Conservation (phyloP, 2,888 invertebrate species). For the Sclerodermus sp. region DNA sequence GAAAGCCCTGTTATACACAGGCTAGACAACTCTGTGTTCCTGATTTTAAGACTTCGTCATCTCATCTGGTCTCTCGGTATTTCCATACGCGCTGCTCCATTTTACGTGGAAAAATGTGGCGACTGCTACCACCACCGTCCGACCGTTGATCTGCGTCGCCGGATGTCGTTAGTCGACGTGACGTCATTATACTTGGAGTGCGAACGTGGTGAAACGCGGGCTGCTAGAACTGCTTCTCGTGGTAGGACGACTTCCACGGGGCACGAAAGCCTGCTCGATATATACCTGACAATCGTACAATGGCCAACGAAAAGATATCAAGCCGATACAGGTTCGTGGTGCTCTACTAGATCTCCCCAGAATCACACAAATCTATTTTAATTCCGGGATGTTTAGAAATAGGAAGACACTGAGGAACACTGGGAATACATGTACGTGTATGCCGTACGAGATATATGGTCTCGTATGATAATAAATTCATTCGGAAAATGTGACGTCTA, state of each 20-base stretch:
- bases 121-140: neutral
- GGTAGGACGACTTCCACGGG: neutral
- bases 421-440: too few relatives aligned
- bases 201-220: neutral
- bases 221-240: neutral
- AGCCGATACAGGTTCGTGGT: constrained; percentile 42
- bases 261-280: constrained; percentile 16
- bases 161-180: constrained; percentile 22
- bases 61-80: too few relatives aligned
- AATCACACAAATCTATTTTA: too few relatives aligned
- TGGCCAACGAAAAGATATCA: constrained; percentile 46
- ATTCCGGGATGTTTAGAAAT: too few relatives aligned
- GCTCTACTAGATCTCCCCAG: neutral
- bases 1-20: too few relatives aligned
- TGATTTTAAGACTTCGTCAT: too few relatives aligned
- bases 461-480: too few relatives aligned
- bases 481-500: too few relatives aligned
- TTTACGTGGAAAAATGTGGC: neutral
- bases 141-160: constrained; percentile 6
- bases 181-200: constrained; percentile 1
- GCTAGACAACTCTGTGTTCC: too few relatives aligned
- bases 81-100: neutral
- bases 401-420: too few relatives aligned
- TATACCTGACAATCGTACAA: constrained; percentile 31
- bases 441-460: too few relatives aligned